A percentile compares a stretch with the other conserved stretches of the same genome.
Conservation (phyloP, 2,888 invertebrate species). For the Adelphocoris suturalis region DNA sequence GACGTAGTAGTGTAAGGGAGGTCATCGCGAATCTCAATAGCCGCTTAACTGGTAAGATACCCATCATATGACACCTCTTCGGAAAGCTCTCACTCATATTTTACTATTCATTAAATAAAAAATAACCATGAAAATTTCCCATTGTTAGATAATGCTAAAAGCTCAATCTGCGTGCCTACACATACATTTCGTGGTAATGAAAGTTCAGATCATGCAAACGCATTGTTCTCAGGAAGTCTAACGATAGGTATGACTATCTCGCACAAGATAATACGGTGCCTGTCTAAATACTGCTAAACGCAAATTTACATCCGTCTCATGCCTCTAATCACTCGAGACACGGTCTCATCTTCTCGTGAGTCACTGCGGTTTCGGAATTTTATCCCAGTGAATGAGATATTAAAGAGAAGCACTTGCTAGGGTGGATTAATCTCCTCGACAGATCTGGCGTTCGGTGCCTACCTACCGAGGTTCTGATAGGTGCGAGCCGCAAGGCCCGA, state of each 20-base stretch:
- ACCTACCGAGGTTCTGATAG: conserved; percentile 14
- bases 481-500: neutral
- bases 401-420: conserved; percentile 46
- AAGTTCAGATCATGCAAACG: neutral
- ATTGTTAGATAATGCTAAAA: too few species aligned
- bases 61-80: too few species aligned
- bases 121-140: too few species aligned
- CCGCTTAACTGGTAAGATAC: too few species aligned
- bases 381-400: conserved; percentile 28
- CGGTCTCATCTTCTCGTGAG: neutral
- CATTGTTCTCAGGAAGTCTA: neutral
- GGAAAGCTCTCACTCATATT: too few species aligned
- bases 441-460: conserved; percentile 32
- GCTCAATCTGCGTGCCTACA: neutral
- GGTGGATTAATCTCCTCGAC: neutral
- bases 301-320: neutral
- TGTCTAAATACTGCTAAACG: neutral
- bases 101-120: too few species aligned
- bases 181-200: neutral
- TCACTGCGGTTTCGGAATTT: neutral
- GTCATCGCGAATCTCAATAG: too few species aligned
- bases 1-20: too few species aligned
- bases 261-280: neutral
- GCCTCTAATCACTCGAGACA: neutral
- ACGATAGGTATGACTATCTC: neutral